Base-by-base conservation (phyloP, 92 coral and sea anemone species). In the Heteractis magnifica region DNA sequence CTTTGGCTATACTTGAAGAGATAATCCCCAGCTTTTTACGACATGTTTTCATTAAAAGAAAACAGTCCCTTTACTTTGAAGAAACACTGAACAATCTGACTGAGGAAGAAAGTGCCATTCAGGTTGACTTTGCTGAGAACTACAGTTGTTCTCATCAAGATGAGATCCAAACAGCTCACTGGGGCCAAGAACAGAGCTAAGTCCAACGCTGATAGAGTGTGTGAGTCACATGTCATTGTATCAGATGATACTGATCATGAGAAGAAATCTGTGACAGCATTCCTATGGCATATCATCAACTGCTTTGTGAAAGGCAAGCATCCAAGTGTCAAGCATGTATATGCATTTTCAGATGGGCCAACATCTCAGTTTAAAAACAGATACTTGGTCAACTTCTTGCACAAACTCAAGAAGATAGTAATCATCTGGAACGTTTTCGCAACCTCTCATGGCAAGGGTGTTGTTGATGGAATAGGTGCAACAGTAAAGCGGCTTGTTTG, bases 401-500 rank as follows among this genome's bases (percentile, higher is more conserved):
- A 58, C 73, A 76, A 3, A 21, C 82, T 88, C 11, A n/a, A 81
- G 44, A 58, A 72, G 53, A 23, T 56, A 9, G 58, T 84, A 21
- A 13, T 80, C 49, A 12, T 89, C 8, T 89, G 89, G 92, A 62
- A 89, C 72, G 85, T 48, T 65, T 89, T 89, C 81, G 89, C 83
- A 44, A 88, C 91, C 16, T 84, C 91, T 0, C 91, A 84, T 88
- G 89, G 89, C 19, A 88, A 88, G 65, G 91, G 91, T 4, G 91
- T 26, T 59, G 91, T 85, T 14, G 91, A 85, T 65, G 89, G 89
- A 2, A 80, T 88, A 79, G 88, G 91, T 49, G 89, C 82, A 6
- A 88, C 91, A 74, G 78, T 80, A 34, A 88, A 85, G 65, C 51
- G 89, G 0, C 49, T 80, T 13, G 91, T 88, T 49, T 88, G 91